phyloP scores from a whole-genome alignment of 2,888 invertebrate genomes.

The Fragum fragum region DNA sequence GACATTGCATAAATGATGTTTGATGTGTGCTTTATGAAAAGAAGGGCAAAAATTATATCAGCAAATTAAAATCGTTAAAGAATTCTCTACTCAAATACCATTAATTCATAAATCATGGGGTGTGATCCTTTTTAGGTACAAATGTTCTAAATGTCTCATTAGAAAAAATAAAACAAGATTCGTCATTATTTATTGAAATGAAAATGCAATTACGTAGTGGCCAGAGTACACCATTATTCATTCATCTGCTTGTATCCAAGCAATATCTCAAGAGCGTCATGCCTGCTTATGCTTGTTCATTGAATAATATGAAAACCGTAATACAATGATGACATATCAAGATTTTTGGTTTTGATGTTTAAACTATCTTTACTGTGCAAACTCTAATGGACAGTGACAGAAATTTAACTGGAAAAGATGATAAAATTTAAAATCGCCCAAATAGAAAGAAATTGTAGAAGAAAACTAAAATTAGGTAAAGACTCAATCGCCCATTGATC shows the following conservation, averaged over 20 bases:
- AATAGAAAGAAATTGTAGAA: too few relatives aligned
- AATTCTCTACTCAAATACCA: neutral
- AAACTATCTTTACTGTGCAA: too few relatives aligned
- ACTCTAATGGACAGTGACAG: too few relatives aligned
- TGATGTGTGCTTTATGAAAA: too few relatives aligned
- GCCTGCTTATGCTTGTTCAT: neutral
- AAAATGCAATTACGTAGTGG: constrained; percentile 11
- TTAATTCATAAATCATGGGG: neutral
- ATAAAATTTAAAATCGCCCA: too few relatives aligned
- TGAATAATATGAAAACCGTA: neutral
- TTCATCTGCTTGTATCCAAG: constrained; percentile 6
- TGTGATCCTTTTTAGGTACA: neutral
- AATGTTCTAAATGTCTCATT: neutral
- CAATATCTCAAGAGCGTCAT: constrained; percentile 9
- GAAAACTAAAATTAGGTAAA: too few relatives aligned
- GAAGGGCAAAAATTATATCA: too few relatives aligned
- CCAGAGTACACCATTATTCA: constrained; percentile 4
- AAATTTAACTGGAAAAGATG: too few relatives aligned
- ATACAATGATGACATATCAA: neutral
- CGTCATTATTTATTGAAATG: constrained; percentile 22
- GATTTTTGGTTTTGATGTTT: neutral
- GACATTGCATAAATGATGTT: too few relatives aligned
- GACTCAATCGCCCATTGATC: too few relatives aligned
- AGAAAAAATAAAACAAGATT: constrained; percentile 7
- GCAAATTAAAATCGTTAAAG: too few relatives aligned